phyloP scores from a whole-genome alignment of 2,113 vertebrate genomes.

The Calyptommatus sinebrachiatus region DNA sequence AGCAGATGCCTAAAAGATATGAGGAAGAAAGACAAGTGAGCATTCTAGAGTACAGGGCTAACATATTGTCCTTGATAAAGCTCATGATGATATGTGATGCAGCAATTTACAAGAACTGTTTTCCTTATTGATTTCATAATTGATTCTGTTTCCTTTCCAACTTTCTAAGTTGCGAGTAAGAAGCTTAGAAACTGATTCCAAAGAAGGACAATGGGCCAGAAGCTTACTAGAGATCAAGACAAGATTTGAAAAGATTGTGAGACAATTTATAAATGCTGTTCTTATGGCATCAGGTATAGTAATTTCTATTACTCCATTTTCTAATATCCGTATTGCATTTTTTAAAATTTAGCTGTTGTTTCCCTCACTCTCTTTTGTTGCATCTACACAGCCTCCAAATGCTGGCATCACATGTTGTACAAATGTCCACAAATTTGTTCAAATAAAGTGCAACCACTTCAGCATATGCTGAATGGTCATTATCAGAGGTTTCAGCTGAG shows the following conservation, averaged over 20 bases:
- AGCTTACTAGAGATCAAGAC: constrained; percentile 50
- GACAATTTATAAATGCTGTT: constrained; percentile 59
- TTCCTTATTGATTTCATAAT: background rate
- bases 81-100: too few relatives aligned
- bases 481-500: too few relatives aligned
- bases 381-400: background rate
- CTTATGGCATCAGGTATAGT: constrained; percentile 56
- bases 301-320: background rate
- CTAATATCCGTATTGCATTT: background rate
- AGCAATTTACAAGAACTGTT: background rate
- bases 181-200: background rate
- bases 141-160: background rate
- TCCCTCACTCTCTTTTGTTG: background rate
- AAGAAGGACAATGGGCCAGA: constrained; percentile 34
- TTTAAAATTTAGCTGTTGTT: background rate
- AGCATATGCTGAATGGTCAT: too few relatives aligned
- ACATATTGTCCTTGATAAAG: background rate
- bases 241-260: constrained; percentile 55
- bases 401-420: background rate
- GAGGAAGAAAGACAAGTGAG: too few relatives aligned
- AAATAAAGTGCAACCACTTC: too few relatives aligned
- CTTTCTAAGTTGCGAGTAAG: constrained; percentile 20
- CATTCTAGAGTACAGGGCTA: too few relatives aligned
- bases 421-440: too few relatives aligned
- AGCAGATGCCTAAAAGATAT: background rate